Percentiles rank a stretch among this genome's conserved stretches.
phyloP scores from a whole-genome alignment of 2,888 invertebrate species.

The Drosophila niveifrons region DNA sequence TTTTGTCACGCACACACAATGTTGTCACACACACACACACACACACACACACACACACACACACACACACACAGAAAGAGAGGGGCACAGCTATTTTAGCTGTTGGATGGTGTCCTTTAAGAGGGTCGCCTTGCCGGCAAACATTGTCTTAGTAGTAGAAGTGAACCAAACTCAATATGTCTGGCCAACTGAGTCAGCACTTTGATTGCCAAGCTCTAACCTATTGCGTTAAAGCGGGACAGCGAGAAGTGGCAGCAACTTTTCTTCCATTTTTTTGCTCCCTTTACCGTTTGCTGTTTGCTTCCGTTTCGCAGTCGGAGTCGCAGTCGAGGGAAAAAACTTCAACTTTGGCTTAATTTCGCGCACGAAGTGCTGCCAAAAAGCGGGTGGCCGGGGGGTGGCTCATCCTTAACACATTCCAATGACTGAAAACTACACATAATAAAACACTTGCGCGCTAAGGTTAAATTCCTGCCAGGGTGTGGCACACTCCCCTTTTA shows the following conservation, averaged over 20 bases:
- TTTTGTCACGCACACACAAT: conserved; percentile 84
- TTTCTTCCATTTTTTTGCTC: conserved; percentile 42
- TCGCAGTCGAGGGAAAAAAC: conserved; percentile 42
- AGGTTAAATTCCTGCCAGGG: conserved; percentile 73
- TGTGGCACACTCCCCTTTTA: conserved; percentile 2
- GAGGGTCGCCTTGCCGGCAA: conserved; percentile 31
- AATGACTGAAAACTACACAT: conserved; percentile 64
- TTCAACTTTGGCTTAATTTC: conserved; percentile 79
- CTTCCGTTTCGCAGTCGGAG: conserved; percentile 60
- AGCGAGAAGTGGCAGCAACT: conserved; percentile 65
- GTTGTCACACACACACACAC: conserved; percentile 44
- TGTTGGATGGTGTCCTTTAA: conserved; percentile 67
- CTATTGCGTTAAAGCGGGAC: conserved; percentile 32
- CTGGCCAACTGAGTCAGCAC: conserved; percentile 81
- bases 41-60: conserved; percentile 10
- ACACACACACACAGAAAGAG: conserved; percentile 1
- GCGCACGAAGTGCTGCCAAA: conserved; percentile 73
- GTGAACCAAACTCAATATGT: conserved; percentile 69
- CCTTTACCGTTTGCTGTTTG: conserved; percentile 59
- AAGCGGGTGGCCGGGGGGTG: background rate
- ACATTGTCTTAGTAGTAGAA: conserved; percentile 68
- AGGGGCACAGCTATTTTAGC: background rate
- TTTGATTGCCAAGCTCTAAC: conserved; percentile 71
- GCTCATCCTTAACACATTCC: conserved; percentile 68
- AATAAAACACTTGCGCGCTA: conserved; percentile 79